These are phyloP conservation scores for Hololepta plana DNA, from an alignment of 2,888 invertebrate species.

Conservation along the genomic window DNA sequence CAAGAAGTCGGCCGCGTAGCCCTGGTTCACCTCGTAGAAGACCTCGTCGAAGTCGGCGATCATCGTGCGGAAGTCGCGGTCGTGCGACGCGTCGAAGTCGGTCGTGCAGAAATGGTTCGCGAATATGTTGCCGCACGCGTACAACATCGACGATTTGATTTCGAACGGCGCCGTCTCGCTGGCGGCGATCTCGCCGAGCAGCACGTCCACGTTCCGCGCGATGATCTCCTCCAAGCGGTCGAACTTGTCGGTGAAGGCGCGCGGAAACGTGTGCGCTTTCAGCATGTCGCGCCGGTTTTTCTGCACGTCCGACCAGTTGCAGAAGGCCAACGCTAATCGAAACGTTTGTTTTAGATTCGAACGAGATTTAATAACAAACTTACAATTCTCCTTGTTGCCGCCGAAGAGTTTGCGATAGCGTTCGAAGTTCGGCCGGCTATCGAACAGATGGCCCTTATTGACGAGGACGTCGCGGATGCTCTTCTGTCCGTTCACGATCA, in stretches of 20 bases:
- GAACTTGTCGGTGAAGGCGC: slow-evolving; percentile 34
- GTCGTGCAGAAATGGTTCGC: slow-evolving; percentile 39
- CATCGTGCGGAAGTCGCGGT: slow-evolving; percentile 30
- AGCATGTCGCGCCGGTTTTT: slow-evolving; percentile 39
- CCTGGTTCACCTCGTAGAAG: slow-evolving; percentile 49
- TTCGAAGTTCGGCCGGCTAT: slow-evolving; percentile 42
- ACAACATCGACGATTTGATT: slow-evolving; percentile 30
- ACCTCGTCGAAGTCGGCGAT: slow-evolving; percentile 40
- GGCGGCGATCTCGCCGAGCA: slow-evolving; percentile 18
- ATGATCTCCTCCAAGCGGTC: slow-evolving; percentile 32
- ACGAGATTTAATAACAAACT: slow-evolving; percentile 25
- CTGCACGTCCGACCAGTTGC: slow-evolving; percentile 47
- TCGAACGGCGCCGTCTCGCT: slow-evolving; percentile 13
- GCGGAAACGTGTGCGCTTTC: slow-evolving; percentile 37
- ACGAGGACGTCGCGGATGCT: slow-evolving; percentile 38
- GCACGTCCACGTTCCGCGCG: slow-evolving; percentile 21
- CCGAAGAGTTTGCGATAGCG: slow-evolving; percentile 43
- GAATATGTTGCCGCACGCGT: slow-evolving; percentile 40
- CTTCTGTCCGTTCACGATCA: slow-evolving; percentile 38
- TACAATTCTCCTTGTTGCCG: slow-evolving; percentile 48
- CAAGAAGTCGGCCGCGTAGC: slow-evolving; percentile 45
- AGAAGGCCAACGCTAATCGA: slow-evolving; percentile 43
- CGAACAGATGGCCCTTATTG: slow-evolving; percentile 39
- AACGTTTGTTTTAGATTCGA: slow-evolving; percentile 7
- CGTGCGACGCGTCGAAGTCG: slow-evolving; percentile 25